Conservation (phyloP, 2,113 vertebrate species). For the Trochalopteron elliotii region DNA sequence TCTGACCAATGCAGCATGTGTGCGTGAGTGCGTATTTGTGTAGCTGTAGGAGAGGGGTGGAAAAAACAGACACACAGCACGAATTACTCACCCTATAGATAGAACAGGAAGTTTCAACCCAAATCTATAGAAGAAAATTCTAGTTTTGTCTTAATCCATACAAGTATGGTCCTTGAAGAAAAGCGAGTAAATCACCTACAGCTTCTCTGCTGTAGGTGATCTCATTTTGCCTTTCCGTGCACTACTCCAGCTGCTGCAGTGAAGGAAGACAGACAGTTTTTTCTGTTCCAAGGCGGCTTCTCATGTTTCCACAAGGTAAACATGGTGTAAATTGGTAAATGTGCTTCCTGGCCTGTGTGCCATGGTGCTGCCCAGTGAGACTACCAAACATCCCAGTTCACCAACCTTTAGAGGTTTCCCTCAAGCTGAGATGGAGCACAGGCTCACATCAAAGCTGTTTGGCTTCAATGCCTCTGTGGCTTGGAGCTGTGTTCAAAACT, state of each 20-base stretch:
- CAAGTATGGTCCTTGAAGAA: background rate
- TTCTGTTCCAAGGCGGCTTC: background rate
- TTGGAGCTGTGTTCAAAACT: background rate
- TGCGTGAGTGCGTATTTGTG: constrained; percentile 11
- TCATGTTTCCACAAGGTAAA: background rate
- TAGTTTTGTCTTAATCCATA: background rate
- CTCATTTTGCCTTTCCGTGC: background rate
- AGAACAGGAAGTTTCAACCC: constrained; percentile 43
- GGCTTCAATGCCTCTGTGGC: background rate
- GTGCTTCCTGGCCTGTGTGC: background rate
- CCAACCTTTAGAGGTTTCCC: background rate
- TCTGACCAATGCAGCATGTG: constrained; percentile 32
- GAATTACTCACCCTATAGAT: constrained; percentile 39
- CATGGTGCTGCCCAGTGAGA: background rate
- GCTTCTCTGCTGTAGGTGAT: background rate
- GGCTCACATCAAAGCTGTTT: background rate
- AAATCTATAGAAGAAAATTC: background rate
- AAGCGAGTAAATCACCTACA: background rate
- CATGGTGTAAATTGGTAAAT: background rate
- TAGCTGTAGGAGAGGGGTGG: background rate
- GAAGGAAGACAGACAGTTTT: background rate
- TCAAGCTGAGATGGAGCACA: background rate
- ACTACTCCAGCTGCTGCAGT: background rate
- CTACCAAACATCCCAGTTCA: background rate
- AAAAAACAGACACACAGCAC: background rate